These are phyloP conservation scores for Anabacerthia variegaticeps DNA, from an alignment of 2,797 vertebrate genomes.

Conservation along the genomic window DNA sequence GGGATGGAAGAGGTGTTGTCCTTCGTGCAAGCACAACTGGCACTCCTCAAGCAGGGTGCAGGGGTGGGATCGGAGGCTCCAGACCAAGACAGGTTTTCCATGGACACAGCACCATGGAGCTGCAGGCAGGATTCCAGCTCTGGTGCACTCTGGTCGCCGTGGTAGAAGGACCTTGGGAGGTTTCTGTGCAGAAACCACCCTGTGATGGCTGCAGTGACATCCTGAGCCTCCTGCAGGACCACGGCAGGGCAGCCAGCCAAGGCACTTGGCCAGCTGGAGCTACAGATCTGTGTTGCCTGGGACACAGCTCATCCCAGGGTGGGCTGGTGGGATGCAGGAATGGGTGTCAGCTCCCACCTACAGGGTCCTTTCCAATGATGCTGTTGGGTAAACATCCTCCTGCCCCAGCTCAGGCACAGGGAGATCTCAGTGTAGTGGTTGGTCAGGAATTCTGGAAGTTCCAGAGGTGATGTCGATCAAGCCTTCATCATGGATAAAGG, in stretches of 20 bases:
- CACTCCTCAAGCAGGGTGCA: neutral
- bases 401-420: neutral
- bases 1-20: neutral
- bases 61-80: neutral
- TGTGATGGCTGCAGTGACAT: neutral
- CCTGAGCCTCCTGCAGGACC: neutral
- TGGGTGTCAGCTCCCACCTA: neutral
- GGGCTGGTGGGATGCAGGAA: neutral
- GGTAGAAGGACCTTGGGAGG: neutral
- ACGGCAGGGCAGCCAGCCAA: neutral
- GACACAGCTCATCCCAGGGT: neutral
- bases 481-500: neutral
- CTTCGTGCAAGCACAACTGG: neutral
- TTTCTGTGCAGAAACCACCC: neutral
- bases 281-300: neutral
- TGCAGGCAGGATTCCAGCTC: neutral
- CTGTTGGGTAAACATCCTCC: neutral
- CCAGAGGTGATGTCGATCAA: neutral
- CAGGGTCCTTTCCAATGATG: neutral
- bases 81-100: neutral
- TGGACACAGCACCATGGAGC: neutral
- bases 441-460: neutral
- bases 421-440: fast-evolving
- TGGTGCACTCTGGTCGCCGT: fast-evolving
- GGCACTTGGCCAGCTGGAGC: neutral